These are phyloP conservation scores for Echiichthys vipera DNA, from an alignment of 2,797 vertebrate species.

Conservation along the genomic window DNA sequence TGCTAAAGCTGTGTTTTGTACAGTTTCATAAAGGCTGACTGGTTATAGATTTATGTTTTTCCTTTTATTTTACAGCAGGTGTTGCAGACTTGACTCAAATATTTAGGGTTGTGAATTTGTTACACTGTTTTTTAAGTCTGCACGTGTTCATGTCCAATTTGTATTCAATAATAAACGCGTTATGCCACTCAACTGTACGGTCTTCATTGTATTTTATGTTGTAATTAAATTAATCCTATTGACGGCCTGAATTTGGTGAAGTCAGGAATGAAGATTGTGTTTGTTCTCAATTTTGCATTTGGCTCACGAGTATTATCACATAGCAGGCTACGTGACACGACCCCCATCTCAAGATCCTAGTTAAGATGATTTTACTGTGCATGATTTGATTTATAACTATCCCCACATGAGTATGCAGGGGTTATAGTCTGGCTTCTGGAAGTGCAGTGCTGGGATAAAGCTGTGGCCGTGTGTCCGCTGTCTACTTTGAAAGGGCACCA, in stretches of 20 bases:
- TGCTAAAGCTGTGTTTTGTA: conserved; percentile 87
- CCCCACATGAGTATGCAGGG: too few species aligned
- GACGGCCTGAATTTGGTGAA: not conserved
- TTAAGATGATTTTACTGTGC: not conserved
- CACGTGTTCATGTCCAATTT: conserved; percentile 94
- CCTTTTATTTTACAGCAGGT: conserved; percentile 72
- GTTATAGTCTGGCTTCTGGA: too few species aligned
- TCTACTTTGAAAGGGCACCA: too few species aligned
- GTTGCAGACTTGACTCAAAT: conserved; percentile 92
- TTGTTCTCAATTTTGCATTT: too few species aligned
- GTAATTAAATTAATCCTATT: not conserved
- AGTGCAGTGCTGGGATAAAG: too few species aligned
- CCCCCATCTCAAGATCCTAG: not conserved
- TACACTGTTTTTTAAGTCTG: conserved; percentile 99
- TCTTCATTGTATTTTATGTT: conserved; percentile 4
- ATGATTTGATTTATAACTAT: not conserved
- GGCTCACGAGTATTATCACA: not conserved
- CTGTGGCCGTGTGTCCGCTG: too few species aligned
- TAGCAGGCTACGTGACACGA: not conserved
- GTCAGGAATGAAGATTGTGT: not conserved
- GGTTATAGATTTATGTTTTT: conserved; percentile 80
- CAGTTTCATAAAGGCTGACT: conserved; percentile 80
- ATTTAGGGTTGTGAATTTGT: conserved; percentile 93
- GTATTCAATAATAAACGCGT: conserved; percentile 93
- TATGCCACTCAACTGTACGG: conserved; percentile 55